Percentiles rank a stretch among this genome's conserved stretches.
Evolutionary conservation across 2,113 vertebrate species (phyloP).

Genomic region (Rhipidura dahli): DNA sequence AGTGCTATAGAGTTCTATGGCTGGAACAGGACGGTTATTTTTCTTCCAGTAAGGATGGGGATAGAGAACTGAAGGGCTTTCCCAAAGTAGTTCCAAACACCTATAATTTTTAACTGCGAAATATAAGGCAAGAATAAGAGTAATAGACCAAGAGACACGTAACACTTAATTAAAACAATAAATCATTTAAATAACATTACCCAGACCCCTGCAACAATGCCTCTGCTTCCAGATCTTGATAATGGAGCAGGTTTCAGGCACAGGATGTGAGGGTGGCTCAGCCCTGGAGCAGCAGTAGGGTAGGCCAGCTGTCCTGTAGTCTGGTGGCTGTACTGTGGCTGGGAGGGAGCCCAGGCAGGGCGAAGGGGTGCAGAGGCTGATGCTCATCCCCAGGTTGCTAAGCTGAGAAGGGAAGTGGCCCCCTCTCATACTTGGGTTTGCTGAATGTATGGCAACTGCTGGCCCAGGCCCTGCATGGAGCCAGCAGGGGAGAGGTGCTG

Average conservation of each 20-base stretch:
- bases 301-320: neutral
- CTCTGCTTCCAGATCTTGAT: neutral
- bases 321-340: neutral
- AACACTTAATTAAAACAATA: neutral
- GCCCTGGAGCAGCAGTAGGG: accelerated
- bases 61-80: neutral
- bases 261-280: accelerated
- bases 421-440: neutral
- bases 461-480: accelerated
- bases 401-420: no score
- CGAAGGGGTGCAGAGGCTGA: neutral
- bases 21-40: neutral
- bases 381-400: accelerated
- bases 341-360: neutral
- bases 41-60: neutral
- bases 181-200: neutral
- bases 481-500: neutral
- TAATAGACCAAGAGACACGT: neutral
- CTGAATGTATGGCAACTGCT: neutral
- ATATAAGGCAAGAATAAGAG: neutral
- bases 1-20: neutral
- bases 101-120: neutral
- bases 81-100: neutral
- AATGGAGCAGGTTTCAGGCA: accelerated
- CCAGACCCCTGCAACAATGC: neutral